These are phyloP conservation scores for Zosterops pallidus DNA, from an alignment of 2,113 vertebrate genomes.

Conservation along the genomic window DNA sequence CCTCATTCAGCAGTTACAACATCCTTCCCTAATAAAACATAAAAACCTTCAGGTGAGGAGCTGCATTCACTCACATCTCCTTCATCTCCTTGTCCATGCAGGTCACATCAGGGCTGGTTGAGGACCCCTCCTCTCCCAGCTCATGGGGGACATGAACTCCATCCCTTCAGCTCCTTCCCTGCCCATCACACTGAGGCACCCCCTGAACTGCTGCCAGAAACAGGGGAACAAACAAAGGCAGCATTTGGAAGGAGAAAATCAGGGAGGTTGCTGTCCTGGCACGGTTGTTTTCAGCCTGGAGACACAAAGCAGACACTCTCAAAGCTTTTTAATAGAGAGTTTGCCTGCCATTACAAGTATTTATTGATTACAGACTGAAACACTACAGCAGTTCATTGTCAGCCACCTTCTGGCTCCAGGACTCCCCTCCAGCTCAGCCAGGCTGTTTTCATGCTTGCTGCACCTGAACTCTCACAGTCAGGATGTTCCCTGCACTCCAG, in stretches of 20 bases:
- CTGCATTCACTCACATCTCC: background rate
- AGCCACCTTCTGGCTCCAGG: background rate
- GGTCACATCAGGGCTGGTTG: background rate
- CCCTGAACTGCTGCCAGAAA: background rate
- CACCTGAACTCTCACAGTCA: background rate
- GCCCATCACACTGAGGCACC: background rate
- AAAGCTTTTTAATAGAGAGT: background rate
- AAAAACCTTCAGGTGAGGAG: background rate
- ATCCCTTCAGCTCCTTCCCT: background rate
- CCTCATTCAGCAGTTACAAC: background rate
- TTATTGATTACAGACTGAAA: background rate
- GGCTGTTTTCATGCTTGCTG: background rate
- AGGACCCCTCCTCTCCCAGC: background rate
- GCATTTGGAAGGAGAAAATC: background rate
- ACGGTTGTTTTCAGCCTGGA: background rate
- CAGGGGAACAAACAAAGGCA: background rate
- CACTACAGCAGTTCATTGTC: background rate
- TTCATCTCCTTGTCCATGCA: background rate
- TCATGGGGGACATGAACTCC: accelerated
- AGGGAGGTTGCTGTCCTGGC: background rate
- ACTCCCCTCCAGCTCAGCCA: background rate
- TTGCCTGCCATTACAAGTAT: background rate
- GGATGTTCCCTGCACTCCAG: background rate
- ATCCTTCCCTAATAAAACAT: background rate
- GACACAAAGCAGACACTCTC: background rate